Conservation (phyloP, 1,140 invertebrate species). For the Leptoteleia sp. region DNA sequence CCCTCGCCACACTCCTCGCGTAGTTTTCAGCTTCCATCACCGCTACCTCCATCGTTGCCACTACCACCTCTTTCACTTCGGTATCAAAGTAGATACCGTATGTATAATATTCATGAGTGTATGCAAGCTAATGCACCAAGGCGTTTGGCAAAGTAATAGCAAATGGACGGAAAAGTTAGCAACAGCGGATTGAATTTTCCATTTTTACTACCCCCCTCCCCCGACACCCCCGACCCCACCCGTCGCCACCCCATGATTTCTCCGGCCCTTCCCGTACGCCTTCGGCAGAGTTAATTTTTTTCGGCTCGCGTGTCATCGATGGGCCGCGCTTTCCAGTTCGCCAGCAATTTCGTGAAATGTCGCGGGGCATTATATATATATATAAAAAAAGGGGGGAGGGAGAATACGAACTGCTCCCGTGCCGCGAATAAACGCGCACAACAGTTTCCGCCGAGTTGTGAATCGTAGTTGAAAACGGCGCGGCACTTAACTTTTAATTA, state of each 20-base stretch:
- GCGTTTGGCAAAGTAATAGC: conserved; percentile 73
- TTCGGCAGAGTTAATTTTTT: too few species aligned
- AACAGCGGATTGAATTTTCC: conserved; percentile 59
- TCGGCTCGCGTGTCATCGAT: conserved; percentile 25
- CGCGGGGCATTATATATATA: conserved; percentile 25
- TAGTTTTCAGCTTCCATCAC: conserved; percentile 56
- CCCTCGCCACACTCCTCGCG: conserved; percentile 64
- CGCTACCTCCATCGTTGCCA: conserved; percentile 48
- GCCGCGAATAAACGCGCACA: conserved; percentile 55
- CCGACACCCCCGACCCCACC: background rate
- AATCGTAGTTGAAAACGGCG: conserved; percentile 67
- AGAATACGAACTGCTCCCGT: conserved; percentile 38
- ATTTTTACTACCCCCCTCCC: conserved; percentile 2
- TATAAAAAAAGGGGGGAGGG: too few species aligned
- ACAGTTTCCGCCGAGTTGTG: conserved; percentile 49
- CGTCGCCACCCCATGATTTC: too few species aligned
- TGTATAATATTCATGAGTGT: conserved; percentile 79
- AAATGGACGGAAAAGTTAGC: conserved; percentile 67
- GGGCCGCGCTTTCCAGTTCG: too few species aligned
- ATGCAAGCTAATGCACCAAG: conserved; percentile 79
- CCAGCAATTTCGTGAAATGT: conserved; percentile 25
- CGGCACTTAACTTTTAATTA: conserved; percentile 80
- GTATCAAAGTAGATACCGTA: conserved; percentile 65
- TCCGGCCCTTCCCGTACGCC: too few species aligned
- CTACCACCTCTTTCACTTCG: conserved; percentile 60